Conservation (phyloP, 2,888 invertebrate genomes). For the Sphinx pinastri region DNA sequence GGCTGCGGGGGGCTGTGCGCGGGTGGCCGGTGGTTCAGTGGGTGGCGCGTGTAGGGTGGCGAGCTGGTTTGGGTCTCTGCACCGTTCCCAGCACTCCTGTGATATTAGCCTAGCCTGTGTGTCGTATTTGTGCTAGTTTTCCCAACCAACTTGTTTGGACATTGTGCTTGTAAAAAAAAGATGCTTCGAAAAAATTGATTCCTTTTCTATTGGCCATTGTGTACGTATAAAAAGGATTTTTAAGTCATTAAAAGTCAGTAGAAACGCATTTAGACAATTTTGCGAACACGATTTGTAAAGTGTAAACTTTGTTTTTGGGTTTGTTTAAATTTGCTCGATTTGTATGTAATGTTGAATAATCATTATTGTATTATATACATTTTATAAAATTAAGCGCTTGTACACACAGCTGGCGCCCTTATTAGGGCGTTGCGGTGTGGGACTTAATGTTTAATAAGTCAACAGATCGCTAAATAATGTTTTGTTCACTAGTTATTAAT, state of each 20-base stretch:
- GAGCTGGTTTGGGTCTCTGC: conserved; percentile 55
- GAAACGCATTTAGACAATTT: conserved; percentile 63
- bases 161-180: conserved; percentile 71
- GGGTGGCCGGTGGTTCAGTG: conserved; percentile 38
- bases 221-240: conserved; percentile 73
- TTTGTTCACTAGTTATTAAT: conserved; percentile 61
- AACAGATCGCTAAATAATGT: conserved; percentile 32
- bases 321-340: conserved; percentile 65
- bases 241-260: conserved; percentile 67
- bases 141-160: conserved; percentile 72
- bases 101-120: conserved; percentile 84
- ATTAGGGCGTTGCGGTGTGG: conserved; percentile 49
- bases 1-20: conserved; percentile 43
- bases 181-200: conserved; percentile 64
- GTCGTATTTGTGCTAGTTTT: conserved; percentile 82
- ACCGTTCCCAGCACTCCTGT: conserved; percentile 83
- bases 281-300: conserved; percentile 57
- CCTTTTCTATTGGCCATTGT: conserved; percentile 72
- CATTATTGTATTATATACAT: conserved; percentile 58
- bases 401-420: conserved; percentile 55
- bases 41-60: conserved; percentile 42
- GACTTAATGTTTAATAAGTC: conserved; percentile 44
- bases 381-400: conserved; percentile 60
- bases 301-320: conserved; percentile 50
- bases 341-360: conserved; percentile 64